phyloP scores from a whole-genome alignment of 92 coral and sea anemone genomes.

The Actinostola sp. region DNA sequence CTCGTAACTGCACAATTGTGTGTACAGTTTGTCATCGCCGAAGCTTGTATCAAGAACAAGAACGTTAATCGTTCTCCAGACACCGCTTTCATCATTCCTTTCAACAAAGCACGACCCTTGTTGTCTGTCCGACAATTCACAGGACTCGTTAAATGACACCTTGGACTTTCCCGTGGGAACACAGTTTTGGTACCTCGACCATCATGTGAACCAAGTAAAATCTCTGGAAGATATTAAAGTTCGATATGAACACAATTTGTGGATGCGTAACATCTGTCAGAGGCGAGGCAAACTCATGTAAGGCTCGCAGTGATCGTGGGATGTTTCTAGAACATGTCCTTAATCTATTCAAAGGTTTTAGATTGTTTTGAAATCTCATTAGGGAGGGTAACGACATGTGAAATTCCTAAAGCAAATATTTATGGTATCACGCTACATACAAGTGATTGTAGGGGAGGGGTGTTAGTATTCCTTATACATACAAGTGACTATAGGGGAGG shows the following conservation, averaged over 20 bases:
- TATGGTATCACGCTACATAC: background rate
- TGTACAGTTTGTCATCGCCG: slow-evolving; percentile 12
- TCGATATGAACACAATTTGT: background rate
- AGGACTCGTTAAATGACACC: background rate
- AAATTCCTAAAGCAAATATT: background rate
- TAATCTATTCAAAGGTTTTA: no score
- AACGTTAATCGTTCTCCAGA: slow-evolving; percentile 24
- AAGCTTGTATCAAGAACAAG: background rate
- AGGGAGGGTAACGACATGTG: background rate
- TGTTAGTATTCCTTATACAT: no score
- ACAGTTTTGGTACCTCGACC: background rate
- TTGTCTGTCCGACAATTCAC: slow-evolving; percentile 19
- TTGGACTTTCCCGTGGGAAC: slow-evolving; percentile 33
- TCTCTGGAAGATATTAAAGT: background rate
- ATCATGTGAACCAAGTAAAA: background rate
- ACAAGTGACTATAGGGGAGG: no score
- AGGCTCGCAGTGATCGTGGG: background rate
- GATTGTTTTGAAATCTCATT: slow-evolving; percentile 2
- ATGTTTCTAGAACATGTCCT: background rate
- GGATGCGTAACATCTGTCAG: no score
- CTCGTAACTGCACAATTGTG: background rate
- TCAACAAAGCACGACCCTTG: background rate
- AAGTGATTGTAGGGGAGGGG: no score
- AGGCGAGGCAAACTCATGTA: background rate
- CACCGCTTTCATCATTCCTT: slow-evolving; percentile 10